phyloP scores from a whole-genome alignment of 2,888 invertebrate genomes.

The Colletes collaris region DNA sequence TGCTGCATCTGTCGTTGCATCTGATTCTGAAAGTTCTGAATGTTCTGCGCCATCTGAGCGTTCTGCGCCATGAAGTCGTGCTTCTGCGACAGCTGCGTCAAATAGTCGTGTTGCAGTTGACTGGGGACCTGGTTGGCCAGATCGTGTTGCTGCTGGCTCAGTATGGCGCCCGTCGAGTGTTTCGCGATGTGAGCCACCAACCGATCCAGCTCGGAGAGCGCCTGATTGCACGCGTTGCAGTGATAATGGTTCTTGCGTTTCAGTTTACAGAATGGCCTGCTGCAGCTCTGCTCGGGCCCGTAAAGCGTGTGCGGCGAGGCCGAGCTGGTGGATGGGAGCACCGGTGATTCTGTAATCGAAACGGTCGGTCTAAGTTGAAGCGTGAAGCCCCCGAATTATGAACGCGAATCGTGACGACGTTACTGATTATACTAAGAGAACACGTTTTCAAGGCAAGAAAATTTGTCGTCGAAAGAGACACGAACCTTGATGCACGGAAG shows the following conservation, averaged over 20 bases:
- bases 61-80: constrained; percentile 81
- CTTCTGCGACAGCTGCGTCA: constrained; percentile 78
- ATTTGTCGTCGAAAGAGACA: constrained; percentile 77
- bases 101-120: constrained; percentile 74
- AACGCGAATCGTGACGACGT: constrained; percentile 15
- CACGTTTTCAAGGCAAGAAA: constrained; percentile 70
- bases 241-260: constrained; percentile 91
- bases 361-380: constrained; percentile 67
- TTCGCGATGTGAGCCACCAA: constrained; percentile 89
- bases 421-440: constrained; percentile 39
- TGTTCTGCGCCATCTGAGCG: constrained; percentile 78
- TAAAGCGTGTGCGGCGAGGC: constrained; percentile 84
- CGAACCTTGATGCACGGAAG: constrained; percentile 84
- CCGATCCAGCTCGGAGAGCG: constrained; percentile 89
- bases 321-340: constrained; percentile 68
- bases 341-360: constrained; percentile 76
- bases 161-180: constrained; percentile 86
- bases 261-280: constrained; percentile 91
- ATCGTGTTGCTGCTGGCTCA: constrained; percentile 82
- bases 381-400: too few relatives aligned
- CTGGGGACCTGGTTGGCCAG: constrained; percentile 62
- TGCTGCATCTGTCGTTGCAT: constrained; percentile 81
- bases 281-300: constrained; percentile 88
- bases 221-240: constrained; percentile 92
- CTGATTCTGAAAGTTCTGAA: constrained; percentile 78